phyloP scores from a whole-genome alignment of 2,888 invertebrate species.

The Aspidiotus rigidus region DNA sequence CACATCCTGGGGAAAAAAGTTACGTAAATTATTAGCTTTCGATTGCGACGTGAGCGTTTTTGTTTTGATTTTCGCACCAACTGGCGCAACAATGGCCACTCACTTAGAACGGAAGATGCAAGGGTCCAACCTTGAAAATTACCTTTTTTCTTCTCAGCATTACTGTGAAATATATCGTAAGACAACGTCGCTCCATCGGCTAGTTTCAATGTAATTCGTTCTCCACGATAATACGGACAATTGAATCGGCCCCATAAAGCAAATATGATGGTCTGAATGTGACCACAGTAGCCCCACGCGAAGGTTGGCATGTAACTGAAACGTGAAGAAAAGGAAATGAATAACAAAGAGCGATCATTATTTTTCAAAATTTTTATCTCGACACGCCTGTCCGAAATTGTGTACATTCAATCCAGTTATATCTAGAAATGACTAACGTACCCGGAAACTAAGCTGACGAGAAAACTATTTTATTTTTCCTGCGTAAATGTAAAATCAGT shows the following conservation, averaged over 20 bases:
- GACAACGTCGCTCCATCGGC: conserved; percentile 81
- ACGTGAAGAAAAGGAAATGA: conserved; percentile 39
- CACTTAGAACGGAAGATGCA: too few relatives aligned
- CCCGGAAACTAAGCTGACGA: not conserved
- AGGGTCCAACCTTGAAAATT: too few relatives aligned
- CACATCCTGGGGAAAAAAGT: too few relatives aligned
- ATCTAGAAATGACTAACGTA: not conserved
- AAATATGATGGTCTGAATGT: conserved; percentile 86
- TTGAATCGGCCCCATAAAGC: conserved; percentile 77
- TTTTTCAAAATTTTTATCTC: not conserved
- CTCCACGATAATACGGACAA: conserved; percentile 81
- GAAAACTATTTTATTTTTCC: not conserved
- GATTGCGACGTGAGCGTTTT: too few relatives aligned
- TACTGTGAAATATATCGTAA: conserved; percentile 73
- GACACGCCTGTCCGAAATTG: not conserved
- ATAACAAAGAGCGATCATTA: not conserved
- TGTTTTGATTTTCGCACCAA: too few relatives aligned
- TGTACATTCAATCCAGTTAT: not conserved
- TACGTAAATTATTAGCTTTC: too few relatives aligned
- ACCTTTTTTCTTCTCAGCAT: conserved; percentile 23
- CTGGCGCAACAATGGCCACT: too few relatives aligned
- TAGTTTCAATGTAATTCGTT: conserved; percentile 64
- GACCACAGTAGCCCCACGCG: conserved; percentile 91
- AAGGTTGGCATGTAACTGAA: conserved; percentile 78
- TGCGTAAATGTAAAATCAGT: too few relatives aligned